A percentile compares a stretch with the other conserved stretches of the same genome.
phyloP scores from a whole-genome alignment of 2,888 invertebrate genomes.

The Pollenia griseotomentosa region DNA sequence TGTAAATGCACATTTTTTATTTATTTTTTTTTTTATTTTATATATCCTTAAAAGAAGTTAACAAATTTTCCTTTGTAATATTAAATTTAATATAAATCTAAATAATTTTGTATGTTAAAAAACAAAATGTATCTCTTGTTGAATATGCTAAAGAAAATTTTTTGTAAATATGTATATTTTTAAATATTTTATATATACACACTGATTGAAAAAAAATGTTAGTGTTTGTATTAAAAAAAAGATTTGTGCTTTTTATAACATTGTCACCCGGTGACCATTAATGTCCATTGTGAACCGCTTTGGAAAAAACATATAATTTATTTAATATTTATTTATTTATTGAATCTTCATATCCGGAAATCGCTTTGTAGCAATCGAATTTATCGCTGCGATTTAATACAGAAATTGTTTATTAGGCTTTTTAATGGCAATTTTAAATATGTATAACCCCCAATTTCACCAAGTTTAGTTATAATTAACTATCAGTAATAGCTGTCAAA shows the following conservation, averaged over 20 bases:
- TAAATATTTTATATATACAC: conserved; percentile 52
- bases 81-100: conserved; percentile 37
- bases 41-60: conserved; percentile 49
- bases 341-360: too few relatives aligned
- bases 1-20: conserved; percentile 16
- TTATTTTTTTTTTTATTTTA: neutral
- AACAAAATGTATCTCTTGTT: conserved; percentile 39
- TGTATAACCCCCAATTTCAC: too few relatives aligned
- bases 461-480: too few relatives aligned
- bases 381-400: too few relatives aligned
- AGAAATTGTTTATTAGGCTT: too few relatives aligned
- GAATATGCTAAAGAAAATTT: conserved; percentile 46
- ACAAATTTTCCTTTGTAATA: conserved; percentile 45
- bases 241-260: too few relatives aligned
- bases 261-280: too few relatives aligned
- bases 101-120: conserved; percentile 34
- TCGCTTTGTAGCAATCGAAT: too few relatives aligned
- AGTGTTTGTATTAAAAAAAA: neutral
- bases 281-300: neutral
- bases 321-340: neutral
- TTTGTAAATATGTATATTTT: conserved; percentile 57
- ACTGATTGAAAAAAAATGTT: neutral
- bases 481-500: too few relatives aligned
- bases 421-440: too few relatives aligned
- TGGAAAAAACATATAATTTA: neutral